Evolutionary conservation across 2,797 vertebrate genomes (phyloP), one percentile per base, ranked within the genome.

Genomic region (Crocodylus rhombifer): DNA sequence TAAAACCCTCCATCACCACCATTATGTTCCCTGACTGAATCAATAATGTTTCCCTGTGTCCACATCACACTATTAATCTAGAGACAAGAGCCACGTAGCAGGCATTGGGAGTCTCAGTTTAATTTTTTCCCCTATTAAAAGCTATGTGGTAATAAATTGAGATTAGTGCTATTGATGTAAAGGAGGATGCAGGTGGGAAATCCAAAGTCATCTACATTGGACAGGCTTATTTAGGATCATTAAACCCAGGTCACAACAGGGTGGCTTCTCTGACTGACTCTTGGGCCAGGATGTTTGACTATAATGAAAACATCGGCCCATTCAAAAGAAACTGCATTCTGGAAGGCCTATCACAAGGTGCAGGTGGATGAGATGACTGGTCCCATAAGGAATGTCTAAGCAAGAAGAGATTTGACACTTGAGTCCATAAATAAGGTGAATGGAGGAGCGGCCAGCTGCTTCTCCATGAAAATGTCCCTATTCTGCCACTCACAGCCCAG

Each of bases 131-230:
- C 87, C 77, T 67, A 82, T 91, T 86, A 89, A 91, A 93, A 93
- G 28, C 87, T 12, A 23, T 83, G 82, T 7, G 56, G 91, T 6
- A 14, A 89, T 78, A 94, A 94, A 96, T 97, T 96, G 94, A 95
- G 90, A 95, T 91, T 77, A 86, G 71, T 25, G 93, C 90, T 96
- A 96, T 95, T 95, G 96, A 96, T 64, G 91, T 62, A 84, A 90
- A 84, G 77, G 78, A 90, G 81, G 80, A 88, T 78, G 80, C 1
- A 92, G 96, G 91, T 88, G 95, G 88, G 95, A 92, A 95, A 95
- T 63, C 94, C 93, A 14, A 93, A 80, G 30, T 61, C 28, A 17
- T 79, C 60, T 78, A 58, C 69, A 4, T 77, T 0, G 1, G 42
- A 42, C 9, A 11, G 83, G 82, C 75, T 82, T 4, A 80, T 78